Evolutionary conservation across 2,113 vertebrate genomes (phyloP).

Genomic region (Lamprologus callipterus): DNA sequence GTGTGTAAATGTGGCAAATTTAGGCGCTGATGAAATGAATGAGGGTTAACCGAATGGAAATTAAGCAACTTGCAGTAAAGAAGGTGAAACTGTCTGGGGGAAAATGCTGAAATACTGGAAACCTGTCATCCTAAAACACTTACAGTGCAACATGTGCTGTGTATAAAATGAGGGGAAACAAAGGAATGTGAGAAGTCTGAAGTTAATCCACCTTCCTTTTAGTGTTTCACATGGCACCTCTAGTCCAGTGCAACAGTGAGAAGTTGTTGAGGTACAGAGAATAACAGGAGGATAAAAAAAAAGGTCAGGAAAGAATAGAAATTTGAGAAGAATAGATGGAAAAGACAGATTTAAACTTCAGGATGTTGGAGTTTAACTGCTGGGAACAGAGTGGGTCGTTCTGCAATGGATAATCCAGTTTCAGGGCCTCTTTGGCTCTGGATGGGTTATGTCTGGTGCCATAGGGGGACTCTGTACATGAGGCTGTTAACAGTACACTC

Average conservation of each 20-base stretch:
- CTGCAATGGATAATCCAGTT: slow-evolving; percentile 28
- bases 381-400: slow-evolving; percentile 43
- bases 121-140: not conserved
- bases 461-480: not conserved
- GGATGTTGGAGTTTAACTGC: slow-evolving; percentile 14
- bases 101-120: not conserved
- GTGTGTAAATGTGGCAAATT: not conserved
- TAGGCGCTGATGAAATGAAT: not conserved
- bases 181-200: not conserved
- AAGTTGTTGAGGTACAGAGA: not conserved
- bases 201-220: not conserved
- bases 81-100: not conserved
- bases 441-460: not conserved
- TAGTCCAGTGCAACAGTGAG: not conserved
- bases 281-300: not conserved
- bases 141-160: not conserved
- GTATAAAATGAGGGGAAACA: not conserved
- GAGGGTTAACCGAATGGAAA: not conserved
- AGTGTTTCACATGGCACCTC: not conserved
- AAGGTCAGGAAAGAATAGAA: not conserved
- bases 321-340: not conserved
- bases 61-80: not conserved
- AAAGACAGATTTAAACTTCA: not conserved
- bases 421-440: not conserved
- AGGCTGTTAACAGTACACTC: not conserved